These are phyloP conservation scores for Prietella phreatophila DNA, from an alignment of 2,113 vertebrate species.

Conservation along the genomic window DNA sequence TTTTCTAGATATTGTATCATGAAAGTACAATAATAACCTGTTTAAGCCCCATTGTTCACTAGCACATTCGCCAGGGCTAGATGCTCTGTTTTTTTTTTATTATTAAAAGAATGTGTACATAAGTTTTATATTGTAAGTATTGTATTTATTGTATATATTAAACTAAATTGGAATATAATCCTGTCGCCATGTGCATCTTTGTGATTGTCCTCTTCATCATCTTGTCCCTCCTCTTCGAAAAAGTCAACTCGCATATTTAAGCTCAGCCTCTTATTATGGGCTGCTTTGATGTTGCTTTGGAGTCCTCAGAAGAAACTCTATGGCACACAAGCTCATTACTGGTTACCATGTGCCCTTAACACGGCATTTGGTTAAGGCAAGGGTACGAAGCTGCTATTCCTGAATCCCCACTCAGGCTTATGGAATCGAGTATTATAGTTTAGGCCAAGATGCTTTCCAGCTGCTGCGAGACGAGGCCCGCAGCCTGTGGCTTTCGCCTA, in stretches of 20 bases:
- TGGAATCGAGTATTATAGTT: conserved; percentile 69
- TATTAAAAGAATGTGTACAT: conserved; percentile 84
- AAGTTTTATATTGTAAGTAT: conserved; percentile 85
- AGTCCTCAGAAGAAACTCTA: conserved; percentile 45
- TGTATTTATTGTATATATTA: conserved; percentile 90
- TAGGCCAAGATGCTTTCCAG: conserved; percentile 82
- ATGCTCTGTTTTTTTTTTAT: conserved; percentile 76
- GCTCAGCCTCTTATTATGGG: conserved; percentile 54
- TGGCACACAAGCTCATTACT: conserved; percentile 49
- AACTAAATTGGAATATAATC: conserved; percentile 72
- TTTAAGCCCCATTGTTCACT: conserved; percentile 80
- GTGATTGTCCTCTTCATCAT: background rate
- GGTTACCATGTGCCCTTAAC: conserved; percentile 42
- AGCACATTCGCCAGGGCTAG: conserved; percentile 80
- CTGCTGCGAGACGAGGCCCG: conserved; percentile 78
- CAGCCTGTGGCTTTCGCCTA: conserved; percentile 84
- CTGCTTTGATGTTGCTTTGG: conserved; percentile 47
- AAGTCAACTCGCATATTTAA: conserved; percentile 31
- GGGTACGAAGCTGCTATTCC: conserved; percentile 55
- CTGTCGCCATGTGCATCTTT: background rate
- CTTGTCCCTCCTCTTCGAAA: background rate
- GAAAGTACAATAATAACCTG: conserved; percentile 74
- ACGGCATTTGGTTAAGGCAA: conserved; percentile 48
- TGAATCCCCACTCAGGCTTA: conserved; percentile 59
- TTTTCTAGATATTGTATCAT: conserved; percentile 65